A percentile compares a stretch with the other conserved stretches of the same genome.
These are phyloP conservation scores for Pachliopta kotzebuea DNA, from an alignment of 2,888 invertebrate genomes.

Conservation along the genomic window DNA sequence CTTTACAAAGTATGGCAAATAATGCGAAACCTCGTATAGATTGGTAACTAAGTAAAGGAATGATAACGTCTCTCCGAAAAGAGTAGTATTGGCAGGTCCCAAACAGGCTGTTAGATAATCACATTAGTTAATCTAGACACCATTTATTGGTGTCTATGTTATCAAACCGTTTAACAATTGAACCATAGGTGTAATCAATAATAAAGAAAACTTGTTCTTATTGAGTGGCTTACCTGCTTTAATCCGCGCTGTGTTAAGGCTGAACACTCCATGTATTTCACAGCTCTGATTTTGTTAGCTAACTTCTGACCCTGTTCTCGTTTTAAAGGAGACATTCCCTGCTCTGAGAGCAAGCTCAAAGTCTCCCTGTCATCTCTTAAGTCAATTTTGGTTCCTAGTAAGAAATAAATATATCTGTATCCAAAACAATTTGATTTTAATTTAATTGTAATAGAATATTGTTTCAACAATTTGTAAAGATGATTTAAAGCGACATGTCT, in stretches of 20 bases:
- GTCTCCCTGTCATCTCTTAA: slow-evolving; percentile 98
- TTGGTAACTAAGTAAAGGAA: no score
- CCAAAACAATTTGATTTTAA: no score
- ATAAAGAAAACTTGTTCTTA: neutral
- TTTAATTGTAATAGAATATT: no score
- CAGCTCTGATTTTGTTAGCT: slow-evolving; percentile 98
- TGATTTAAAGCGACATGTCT: no score
- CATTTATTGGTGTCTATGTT: neutral
- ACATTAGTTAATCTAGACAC: neutral
- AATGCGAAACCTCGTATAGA: no score
- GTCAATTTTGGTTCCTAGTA: slow-evolving; percentile 97
- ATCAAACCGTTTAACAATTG: no score
- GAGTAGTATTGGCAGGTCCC: no score
- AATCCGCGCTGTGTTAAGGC: slow-evolving; percentile 98
- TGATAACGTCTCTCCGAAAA: no score
- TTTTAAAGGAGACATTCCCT: slow-evolving; percentile 97
- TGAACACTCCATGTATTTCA: slow-evolving; percentile 99
- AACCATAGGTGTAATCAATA: no score
- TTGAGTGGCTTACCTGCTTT: slow-evolving; percentile 84
- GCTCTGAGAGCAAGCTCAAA: slow-evolving; percentile 92
- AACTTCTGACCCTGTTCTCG: slow-evolving; percentile 98
- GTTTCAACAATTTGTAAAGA: no score
- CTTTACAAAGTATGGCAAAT: no score
- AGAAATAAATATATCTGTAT: slow-evolving; percentile 32
- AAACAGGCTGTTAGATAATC: neutral